A percentile compares a stretch with the other conserved stretches of the same genome.
Conservation (phyloP, 2,113 vertebrate species). For the Chrysochloris asiatica region DNA sequence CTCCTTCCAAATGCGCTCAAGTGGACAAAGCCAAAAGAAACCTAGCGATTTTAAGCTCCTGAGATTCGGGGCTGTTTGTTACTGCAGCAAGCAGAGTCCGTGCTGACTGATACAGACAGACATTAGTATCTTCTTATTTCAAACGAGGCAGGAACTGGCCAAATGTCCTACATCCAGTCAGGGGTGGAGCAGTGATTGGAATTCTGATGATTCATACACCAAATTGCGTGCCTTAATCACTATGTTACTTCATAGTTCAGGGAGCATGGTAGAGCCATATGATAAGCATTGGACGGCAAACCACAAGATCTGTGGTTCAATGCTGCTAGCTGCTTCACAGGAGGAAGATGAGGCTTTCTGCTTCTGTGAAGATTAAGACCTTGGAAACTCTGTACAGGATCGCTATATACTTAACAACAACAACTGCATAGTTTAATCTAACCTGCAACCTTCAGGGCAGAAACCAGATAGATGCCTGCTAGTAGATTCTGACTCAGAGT, state of each 20-base stretch:
- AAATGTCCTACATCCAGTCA: not conserved
- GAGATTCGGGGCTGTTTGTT: not conserved
- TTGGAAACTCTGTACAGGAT: no score
- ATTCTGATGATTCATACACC: not conserved
- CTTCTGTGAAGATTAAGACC: no score
- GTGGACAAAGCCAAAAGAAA: not conserved
- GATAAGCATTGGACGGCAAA: no score
- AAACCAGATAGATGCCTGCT: no score
- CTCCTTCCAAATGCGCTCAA: fast-evolving
- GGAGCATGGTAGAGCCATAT: no score
- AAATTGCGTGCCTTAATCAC: fast-evolving
- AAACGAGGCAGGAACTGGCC: not conserved
- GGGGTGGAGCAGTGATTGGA: not conserved
- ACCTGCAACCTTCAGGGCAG: no score
- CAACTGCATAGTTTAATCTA: no score
- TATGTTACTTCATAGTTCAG: fast-evolving
- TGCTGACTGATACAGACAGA: not conserved
- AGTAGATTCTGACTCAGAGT: not conserved
- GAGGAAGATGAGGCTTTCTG: no score
- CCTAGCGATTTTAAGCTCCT: not conserved
- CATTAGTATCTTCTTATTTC: not conserved
- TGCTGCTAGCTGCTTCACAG: no score
- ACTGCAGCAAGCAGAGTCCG: not conserved
- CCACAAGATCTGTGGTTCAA: no score
- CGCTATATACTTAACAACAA: no score